These are phyloP conservation scores for Plusia festucae DNA, from an alignment of 2,888 invertebrate species.

Conservation along the genomic window DNA sequence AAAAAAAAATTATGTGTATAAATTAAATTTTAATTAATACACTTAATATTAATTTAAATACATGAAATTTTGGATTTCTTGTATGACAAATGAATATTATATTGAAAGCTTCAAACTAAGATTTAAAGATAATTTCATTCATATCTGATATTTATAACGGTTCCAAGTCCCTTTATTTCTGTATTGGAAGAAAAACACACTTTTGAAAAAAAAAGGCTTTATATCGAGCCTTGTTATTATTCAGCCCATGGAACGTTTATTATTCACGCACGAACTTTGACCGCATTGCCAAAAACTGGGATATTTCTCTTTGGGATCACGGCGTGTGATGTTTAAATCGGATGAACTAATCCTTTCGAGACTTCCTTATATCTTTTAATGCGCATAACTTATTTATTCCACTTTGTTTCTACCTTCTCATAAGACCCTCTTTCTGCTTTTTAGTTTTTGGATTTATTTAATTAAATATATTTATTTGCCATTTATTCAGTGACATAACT, in stretches of 20 bases:
- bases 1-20: too few species aligned
- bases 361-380: constrained; percentile 13
- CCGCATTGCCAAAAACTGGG: constrained; percentile 35
- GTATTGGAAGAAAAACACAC: background rate
- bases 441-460: too few species aligned
- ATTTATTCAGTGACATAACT: too few species aligned
- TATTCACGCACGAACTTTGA: constrained; percentile 50
- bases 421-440: too few species aligned
- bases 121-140: too few species aligned
- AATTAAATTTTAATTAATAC: too few species aligned
- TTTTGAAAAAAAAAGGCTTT: constrained; percentile 18
- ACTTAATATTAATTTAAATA: too few species aligned
- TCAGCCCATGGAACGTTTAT: constrained; percentile 37
- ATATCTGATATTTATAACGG: background rate
- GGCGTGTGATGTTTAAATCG: constrained; percentile 31
- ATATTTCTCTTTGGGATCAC: constrained; percentile 31
- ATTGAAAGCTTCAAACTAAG: too few species aligned
- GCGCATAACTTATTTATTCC: background rate
- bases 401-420: too few species aligned
- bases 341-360: constrained; percentile 27
- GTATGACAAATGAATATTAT: too few species aligned
- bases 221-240: constrained; percentile 34
- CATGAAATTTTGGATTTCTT: too few species aligned
- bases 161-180: background rate
- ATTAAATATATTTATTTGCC: too few species aligned